Evolutionary conservation across 2,797 vertebrate species (phyloP), one percentile per base, ranked within the genome.

Genomic region (Threskiornis aethiopicus): DNA sequence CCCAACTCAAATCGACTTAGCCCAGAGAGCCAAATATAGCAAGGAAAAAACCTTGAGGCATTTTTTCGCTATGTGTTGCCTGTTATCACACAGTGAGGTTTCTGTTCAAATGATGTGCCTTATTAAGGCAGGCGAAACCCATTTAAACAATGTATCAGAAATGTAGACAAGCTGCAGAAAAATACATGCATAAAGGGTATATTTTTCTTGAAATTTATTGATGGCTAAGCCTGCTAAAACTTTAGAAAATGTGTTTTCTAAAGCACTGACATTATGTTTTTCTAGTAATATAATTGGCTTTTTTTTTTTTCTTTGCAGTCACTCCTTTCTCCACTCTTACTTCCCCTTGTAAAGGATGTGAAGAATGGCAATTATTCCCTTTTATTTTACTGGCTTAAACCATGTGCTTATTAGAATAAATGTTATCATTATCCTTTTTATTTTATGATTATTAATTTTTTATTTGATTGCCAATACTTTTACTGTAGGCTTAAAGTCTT

Each of bases 21-120:
- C 84, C 92, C 88, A 95, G 88, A 96, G 58, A 98, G 94, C 96
- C 95, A 97, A 97, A 98, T 97, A 91, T 95, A 96, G 96, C 85
- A 82, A 67, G 81, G 71, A 82, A 96, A 94, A 98, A 96, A 97
- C 77, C 89, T 97, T 26, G 66, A 94, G 94, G 94, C 94, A 86
- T 72, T 90, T 87, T 93, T 94, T 89, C 75, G 7, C 87, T 91
- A 79, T 89, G 73, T 95, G 82, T 94, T 96, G 90, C 93, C 94
- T 97, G 66, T 93, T 95, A 96, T 94, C 85, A 95, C 77, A 95
- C 90, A 96, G 91, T 95, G 84, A 96, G 58, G 46, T 87, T 95
- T 97, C 93, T 94, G 77, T 96, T 96, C 96, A 97, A 95, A 95
- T 97, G 89, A 91, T 96, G 83, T 94, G 78, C 80, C 96, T 97